Conservation (phyloP, 2,113 vertebrate species). For the Isurus oxyrinchus region DNA sequence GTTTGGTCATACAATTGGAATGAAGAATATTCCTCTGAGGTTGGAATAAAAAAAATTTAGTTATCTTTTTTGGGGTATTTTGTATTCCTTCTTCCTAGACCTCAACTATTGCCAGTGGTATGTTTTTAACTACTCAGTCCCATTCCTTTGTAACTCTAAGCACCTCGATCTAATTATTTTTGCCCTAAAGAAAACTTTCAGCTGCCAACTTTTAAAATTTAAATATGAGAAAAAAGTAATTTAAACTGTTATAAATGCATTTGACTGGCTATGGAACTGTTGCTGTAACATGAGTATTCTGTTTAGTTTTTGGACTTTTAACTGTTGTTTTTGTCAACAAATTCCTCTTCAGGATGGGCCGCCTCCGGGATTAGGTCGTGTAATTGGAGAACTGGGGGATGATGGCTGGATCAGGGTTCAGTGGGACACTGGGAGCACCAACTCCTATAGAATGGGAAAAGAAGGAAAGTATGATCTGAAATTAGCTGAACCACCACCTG, state of each 20-base stretch:
- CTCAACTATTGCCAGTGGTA: not conserved
- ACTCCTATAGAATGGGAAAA: constrained; percentile 98
- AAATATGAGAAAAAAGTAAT: not conserved
- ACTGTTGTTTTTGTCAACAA: not conserved
- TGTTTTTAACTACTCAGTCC: not conserved
- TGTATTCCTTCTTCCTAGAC: not conserved
- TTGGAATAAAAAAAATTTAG: not conserved
- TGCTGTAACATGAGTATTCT: not conserved
- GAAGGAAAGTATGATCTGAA: constrained; percentile 97
- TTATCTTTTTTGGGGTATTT: not conserved
- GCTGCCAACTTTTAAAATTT: not conserved
- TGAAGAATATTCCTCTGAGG: not conserved
- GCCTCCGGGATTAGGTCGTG: constrained; percentile 87
- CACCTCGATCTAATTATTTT: not conserved
- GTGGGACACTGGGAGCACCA: constrained; percentile 96
- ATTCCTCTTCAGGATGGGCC: constrained; percentile 78
- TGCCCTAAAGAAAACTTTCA: not conserved
- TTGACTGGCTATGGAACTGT: not conserved
- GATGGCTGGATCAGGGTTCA: constrained; percentile 97
- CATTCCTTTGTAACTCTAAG: not conserved
- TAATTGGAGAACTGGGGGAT: constrained; percentile 92
- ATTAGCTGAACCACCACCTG: constrained; percentile 76
- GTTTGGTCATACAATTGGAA: not conserved
- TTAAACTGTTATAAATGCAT: not conserved
- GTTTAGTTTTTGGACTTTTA: not conserved